Evolutionary conservation across 1,140 invertebrate species (phyloP), one percentile per base, ranked within the genome.

Genomic region (Ceratosolen fusciceps): DNA sequence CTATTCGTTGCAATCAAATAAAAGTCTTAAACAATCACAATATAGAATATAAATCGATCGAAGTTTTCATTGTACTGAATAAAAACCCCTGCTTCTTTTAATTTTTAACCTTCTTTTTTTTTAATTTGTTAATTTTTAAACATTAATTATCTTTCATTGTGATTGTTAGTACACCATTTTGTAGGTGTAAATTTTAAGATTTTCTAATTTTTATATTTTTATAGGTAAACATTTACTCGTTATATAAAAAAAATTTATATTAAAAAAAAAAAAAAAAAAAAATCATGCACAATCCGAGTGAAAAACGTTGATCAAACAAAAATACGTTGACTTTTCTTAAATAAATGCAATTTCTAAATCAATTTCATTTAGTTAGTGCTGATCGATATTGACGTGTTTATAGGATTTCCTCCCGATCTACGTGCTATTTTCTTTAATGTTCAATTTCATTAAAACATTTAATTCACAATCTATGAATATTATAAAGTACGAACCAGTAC

Each of bases 281-380:
- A 37, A 12, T 26, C 0, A 4, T 19, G 68, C 34, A 68, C 43
- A 77, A 77, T 77, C 24, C 49, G 52, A 77, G 34, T 68, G 24
- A 68, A 77, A 77, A 77, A 34, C n/a, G n/a, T n/a, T 26, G 24
- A 76, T 76, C 47, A 76, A 76, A 26, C 54, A 26, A 75, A 65
- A 65, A 62, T 29, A 74, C 12, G 54, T 58, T 34, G 24, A 21
- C 5, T 19, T 72, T 24, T 26, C 10, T 62, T 34, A 16, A 16
- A 19, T 2, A 34, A 24, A 34, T 62, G 26, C 21, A 52, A 52
- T 52, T 52, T 16, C 2, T 19, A 52, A n/a, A 19, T 52, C 10
- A 52, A 52, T 21, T 16, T 34, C 8, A 34, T 62, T 62, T 16
- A 58, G 10, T 58, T 58, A 10, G 21, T 29, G 0, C 26, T 24